phyloP scores from a whole-genome alignment of 2,888 invertebrate species.

The Achlya flavicornis region DNA sequence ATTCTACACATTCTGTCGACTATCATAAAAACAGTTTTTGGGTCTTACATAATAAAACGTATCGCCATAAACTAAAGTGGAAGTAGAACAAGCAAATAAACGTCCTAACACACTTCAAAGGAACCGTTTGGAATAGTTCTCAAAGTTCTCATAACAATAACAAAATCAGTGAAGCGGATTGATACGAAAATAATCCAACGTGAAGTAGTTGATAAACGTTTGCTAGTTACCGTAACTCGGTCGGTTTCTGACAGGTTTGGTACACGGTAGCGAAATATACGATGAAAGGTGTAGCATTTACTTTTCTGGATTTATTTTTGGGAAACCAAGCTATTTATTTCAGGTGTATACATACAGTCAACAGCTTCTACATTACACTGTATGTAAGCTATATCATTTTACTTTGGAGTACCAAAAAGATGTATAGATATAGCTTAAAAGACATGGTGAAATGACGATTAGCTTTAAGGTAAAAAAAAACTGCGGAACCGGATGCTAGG shows the following conservation, averaged over 20 bases:
- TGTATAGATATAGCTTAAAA: too few relatives aligned
- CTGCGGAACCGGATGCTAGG: too few relatives aligned
- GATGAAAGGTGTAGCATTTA: background rate
- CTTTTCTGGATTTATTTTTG: background rate
- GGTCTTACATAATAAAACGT: conserved; percentile 1
- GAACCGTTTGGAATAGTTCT: conserved; percentile 35
- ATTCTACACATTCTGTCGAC: background rate
- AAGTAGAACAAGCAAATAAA: conserved; percentile 11
- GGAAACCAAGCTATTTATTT: background rate
- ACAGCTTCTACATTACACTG: background rate
- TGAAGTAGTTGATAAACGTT: conserved; percentile 2
- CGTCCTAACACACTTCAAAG: conserved; percentile 31
- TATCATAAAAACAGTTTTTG: background rate
- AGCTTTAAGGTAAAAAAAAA: background rate
- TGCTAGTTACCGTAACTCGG: conserved; percentile 1
- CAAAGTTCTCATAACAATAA: conserved; percentile 41
- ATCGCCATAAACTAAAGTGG: conserved; percentile 3
- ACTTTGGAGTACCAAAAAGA: too few relatives aligned
- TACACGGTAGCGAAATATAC: conserved; percentile 8
- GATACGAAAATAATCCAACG: conserved; percentile 34
- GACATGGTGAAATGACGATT: too few relatives aligned
- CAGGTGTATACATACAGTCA: background rate
- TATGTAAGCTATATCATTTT: too few relatives aligned
- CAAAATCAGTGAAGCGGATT: conserved; percentile 35
- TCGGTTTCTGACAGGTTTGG: conserved; percentile 10